Percentiles rank a stretch among this genome's conserved stretches.
Conservation (phyloP, 2,113 vertebrate species). For the Rallus limicola region DNA sequence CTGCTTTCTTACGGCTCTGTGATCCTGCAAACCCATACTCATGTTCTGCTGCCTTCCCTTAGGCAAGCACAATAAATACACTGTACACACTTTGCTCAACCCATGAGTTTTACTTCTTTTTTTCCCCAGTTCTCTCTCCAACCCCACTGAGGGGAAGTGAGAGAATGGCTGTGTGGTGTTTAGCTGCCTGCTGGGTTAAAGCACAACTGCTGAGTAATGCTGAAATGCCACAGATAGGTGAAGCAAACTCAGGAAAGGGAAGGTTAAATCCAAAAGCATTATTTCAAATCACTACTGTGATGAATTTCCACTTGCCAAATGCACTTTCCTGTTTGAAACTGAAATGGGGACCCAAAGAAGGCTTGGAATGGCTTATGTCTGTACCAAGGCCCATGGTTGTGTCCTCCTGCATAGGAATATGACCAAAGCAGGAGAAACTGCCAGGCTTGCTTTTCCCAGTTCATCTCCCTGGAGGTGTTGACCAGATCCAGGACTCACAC, state of each 20-base stretch:
- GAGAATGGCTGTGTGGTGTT: too few species aligned
- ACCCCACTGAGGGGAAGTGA: too few species aligned
- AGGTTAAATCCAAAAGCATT: background rate
- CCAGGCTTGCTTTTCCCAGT: background rate
- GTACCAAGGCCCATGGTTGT: background rate
- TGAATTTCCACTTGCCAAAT: background rate
- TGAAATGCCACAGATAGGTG: fast-evolving
- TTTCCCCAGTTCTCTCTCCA: too few species aligned
- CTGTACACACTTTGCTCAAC: background rate
- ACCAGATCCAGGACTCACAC: background rate
- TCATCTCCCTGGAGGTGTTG: background rate
- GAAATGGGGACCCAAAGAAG: background rate
- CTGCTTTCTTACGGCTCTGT: background rate
- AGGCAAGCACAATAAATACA: background rate
- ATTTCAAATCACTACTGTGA: background rate
- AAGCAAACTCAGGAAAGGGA: background rate
- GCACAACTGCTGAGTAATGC: background rate
- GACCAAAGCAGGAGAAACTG: background rate
- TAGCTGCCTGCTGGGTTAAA: too few species aligned
- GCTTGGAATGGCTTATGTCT: background rate
- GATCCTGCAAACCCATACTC: background rate
- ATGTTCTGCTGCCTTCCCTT: background rate
- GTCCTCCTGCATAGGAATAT: background rate
- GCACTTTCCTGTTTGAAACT: background rate
- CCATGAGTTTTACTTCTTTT: too few species aligned